phyloP scores from a whole-genome alignment of 2,797 vertebrate genomes.

The Molossus alvarezi region DNA sequence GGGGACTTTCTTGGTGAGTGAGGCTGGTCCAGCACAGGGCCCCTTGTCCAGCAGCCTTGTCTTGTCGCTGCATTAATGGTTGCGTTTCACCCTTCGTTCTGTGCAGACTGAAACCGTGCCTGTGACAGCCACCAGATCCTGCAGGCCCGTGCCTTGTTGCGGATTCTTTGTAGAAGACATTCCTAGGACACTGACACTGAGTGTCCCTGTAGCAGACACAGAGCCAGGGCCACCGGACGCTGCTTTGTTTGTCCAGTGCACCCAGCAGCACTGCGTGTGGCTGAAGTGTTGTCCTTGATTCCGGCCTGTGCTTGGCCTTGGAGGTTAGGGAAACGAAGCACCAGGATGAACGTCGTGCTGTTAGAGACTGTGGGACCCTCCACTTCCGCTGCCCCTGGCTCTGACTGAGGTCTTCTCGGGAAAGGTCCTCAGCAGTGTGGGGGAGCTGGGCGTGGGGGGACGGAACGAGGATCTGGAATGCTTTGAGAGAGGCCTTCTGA shows the following conservation, averaged over 20 bases:
- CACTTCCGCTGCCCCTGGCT: background rate
- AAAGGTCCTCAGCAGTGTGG: background rate
- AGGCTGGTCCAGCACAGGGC: background rate
- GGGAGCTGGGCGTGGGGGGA: background rate
- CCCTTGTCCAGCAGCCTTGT: background rate
- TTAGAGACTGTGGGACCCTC: background rate
- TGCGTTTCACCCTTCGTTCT: background rate
- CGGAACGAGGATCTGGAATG: background rate
- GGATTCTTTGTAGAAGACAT: background rate
- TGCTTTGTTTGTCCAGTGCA: background rate
- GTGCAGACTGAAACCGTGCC: background rate
- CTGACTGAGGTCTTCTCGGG: background rate
- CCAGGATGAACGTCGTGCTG: background rate
- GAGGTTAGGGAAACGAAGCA: background rate
- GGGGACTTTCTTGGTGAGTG: background rate
- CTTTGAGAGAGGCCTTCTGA: background rate
- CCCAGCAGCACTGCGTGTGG: background rate
- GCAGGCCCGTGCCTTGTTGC: background rate
- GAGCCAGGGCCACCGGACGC: background rate
- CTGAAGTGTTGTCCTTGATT: constrained; percentile 12
- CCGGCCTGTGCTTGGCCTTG: background rate
- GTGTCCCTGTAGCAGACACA: background rate
- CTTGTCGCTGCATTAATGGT: background rate
- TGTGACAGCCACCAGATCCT: background rate
- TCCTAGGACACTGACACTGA: background rate